Evolutionary conservation across 2,888 invertebrate species (phyloP), one percentile per base, ranked within the genome.

Genomic region (Platypus cylindrus): DNA sequence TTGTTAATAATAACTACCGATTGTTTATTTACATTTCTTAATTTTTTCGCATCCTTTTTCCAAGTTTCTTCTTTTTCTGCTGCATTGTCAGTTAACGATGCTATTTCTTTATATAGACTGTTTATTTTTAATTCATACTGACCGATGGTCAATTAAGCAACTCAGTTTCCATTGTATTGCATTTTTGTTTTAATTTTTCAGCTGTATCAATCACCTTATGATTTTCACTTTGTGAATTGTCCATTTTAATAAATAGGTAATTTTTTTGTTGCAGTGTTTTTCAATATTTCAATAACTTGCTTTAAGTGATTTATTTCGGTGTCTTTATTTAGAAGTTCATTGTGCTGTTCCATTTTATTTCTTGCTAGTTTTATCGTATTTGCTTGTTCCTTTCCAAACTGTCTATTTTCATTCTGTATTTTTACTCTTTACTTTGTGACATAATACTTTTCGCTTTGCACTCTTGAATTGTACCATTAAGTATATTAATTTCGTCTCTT

Each of bases 381-480:
- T 38, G 58, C 57, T 43, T 47, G 31, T 58, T 56, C 17, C 47
- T 49, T 26, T 59, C 58, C 30, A 58, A 46, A 32, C 49, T 52
- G 2, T 48, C 46, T n/a, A 61, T 56, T 43, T 55, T 49, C 20
- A 43, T 49, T 34, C 53, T 51, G 43, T 60, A 60, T 34, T 62
- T 53, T 4, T 47, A 43, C 38, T 60, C 59, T 45, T 56, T 58
- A 13, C 50, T 55, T 42, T 71, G 69, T 37, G 70, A 54, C 5
- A 61, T 46, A 8, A 62, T 62, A 1, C 49, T 30, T 30, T 55
- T 57, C 1, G 62, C 62, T 47, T 63, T 61, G 36, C 56, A 45
- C 47, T 63, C 63, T 11, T 43, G 42, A 18, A 43, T 40, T 36
- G 36, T 40, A 30, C 29, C 17, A 26, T 51, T 53, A 15, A 54